Conservation (phyloP, 2,797 vertebrate genomes). For the Cryptoblepharus egeriae region DNA sequence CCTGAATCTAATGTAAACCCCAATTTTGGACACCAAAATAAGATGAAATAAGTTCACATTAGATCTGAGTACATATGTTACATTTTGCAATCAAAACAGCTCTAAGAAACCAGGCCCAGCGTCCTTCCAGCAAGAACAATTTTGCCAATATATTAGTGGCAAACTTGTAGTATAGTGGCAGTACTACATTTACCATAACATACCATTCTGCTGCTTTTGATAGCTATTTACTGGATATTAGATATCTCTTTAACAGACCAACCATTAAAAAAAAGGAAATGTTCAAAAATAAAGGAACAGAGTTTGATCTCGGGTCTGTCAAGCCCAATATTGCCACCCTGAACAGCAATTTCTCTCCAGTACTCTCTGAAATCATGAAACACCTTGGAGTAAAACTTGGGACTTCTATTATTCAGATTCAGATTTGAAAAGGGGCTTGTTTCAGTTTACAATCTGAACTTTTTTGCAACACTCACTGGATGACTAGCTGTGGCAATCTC, state of each 20-base stretch:
- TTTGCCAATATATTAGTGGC: too few relatives aligned
- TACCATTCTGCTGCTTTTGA: not conserved
- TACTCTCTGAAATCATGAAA: not conserved
- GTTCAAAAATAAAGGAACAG: not conserved
- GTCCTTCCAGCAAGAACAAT: too few relatives aligned
- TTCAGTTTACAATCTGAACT: too few relatives aligned
- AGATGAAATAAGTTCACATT: too few relatives aligned
- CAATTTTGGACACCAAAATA: too few relatives aligned
- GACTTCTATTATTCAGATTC: not conserved
- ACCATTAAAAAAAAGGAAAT: not conserved
- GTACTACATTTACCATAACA: not conserved
- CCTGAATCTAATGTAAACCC: too few relatives aligned
- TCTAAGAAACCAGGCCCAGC: too few relatives aligned
- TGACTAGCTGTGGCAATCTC: not conserved
- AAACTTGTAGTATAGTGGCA: not conserved
- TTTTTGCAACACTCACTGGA: too few relatives aligned
- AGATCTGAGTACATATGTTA: too few relatives aligned
- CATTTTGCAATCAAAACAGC: too few relatives aligned
- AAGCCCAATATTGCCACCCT: not conserved
- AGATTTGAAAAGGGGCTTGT: not conserved
- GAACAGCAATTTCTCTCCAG: not conserved
- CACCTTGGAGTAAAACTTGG: not conserved
- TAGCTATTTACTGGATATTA: not conserved
- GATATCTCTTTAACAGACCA: not conserved
- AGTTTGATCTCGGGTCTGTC: not conserved